Evolutionary conservation across 2,113 vertebrate species (phyloP).

Genomic region (Ancistrus triradiatus): DNA sequence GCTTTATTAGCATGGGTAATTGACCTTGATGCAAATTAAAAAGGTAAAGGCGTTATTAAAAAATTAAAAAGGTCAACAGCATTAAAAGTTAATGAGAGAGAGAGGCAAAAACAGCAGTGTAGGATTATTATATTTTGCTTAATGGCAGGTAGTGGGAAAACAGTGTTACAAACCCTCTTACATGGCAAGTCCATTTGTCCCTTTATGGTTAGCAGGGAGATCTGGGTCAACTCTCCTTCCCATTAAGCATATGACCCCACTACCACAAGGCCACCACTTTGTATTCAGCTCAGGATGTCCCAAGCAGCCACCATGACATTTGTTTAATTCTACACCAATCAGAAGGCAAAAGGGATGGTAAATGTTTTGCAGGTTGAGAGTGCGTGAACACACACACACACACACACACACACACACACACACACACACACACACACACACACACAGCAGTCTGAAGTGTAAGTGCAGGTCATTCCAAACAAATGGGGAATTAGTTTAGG

Average conservation of each 20-base stretch:
- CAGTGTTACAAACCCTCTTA: slow-evolving; percentile 9
- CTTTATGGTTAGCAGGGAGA: not conserved
- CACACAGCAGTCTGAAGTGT: not conserved
- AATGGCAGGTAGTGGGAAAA: slow-evolving; percentile 9
- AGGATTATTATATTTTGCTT: slow-evolving; percentile 38
- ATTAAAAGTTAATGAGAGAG: slow-evolving; percentile 56
- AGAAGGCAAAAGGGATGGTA: not conserved
- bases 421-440: slow-evolving; percentile 9
- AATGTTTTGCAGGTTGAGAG: slow-evolving; percentile 10
- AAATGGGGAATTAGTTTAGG: not conserved
- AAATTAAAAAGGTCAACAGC: slow-evolving; percentile 54
- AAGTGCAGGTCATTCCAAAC: not conserved
- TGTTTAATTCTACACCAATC: slow-evolving; percentile 6
- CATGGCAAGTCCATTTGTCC: slow-evolving; percentile 6
- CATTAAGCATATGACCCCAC: slow-evolving; percentile 4
- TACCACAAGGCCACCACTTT: slow-evolving; percentile 15
- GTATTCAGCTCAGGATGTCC: slow-evolving; percentile 18
- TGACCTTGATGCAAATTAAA: slow-evolving; percentile 42
- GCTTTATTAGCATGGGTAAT: slow-evolving; percentile 40
- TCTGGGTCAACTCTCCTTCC: slow-evolving; percentile 19
- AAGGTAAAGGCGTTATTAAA: slow-evolving; percentile 30
- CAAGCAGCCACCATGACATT: not conserved
- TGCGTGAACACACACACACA: not conserved
- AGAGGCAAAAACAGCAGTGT: slow-evolving; percentile 42
- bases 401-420: slow-evolving; percentile 14